Conservation (phyloP, 2,113 vertebrate species). For the Pao palembangensis region DNA sequence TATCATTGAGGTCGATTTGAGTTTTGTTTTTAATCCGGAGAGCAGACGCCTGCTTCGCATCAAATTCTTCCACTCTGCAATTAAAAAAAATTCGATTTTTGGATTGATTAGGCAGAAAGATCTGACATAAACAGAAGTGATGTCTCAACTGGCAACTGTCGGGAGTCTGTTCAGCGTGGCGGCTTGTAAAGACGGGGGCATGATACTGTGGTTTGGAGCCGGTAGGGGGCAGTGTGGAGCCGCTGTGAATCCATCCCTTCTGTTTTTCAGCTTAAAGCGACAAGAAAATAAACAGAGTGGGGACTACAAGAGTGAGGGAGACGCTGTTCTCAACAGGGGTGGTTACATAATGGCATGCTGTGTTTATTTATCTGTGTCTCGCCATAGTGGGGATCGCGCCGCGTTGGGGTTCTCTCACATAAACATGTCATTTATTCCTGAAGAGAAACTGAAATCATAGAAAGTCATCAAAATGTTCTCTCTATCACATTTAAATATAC, state of each 20-base stretch:
- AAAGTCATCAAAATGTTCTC: neutral
- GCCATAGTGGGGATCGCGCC: constrained; percentile 3
- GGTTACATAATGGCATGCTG: constrained; percentile 39
- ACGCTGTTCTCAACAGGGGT: constrained; percentile 26
- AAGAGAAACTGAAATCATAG: constrained; percentile 7
- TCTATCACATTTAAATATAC: too few relatives aligned
- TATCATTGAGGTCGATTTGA: constrained; percentile 29
- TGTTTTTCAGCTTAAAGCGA: neutral
- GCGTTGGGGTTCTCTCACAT: constrained; percentile 13
- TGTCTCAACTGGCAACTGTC: constrained; percentile 12
- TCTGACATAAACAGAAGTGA: constrained; percentile 20
- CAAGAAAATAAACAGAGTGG: neutral
- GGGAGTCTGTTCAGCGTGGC: neutral
- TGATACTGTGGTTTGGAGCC: neutral
- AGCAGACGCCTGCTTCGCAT: constrained; percentile 33
- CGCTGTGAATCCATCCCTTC: neutral
- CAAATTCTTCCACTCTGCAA: constrained; percentile 40
- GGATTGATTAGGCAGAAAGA: constrained; percentile 30
- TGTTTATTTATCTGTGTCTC: constrained; percentile 33
- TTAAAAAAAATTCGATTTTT: constrained; percentile 49
- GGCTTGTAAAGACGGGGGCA: constrained; percentile 2
- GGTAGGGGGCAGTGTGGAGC: constrained; percentile 42
- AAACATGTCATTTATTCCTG: constrained; percentile 42
- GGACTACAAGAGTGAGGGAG: neutral
- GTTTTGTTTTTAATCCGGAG: constrained; percentile 12